Percentiles rank a stretch among this genome's conserved stretches.
phyloP scores from a whole-genome alignment of 2,113 vertebrate species.

The Pongo pygmaeus region DNA sequence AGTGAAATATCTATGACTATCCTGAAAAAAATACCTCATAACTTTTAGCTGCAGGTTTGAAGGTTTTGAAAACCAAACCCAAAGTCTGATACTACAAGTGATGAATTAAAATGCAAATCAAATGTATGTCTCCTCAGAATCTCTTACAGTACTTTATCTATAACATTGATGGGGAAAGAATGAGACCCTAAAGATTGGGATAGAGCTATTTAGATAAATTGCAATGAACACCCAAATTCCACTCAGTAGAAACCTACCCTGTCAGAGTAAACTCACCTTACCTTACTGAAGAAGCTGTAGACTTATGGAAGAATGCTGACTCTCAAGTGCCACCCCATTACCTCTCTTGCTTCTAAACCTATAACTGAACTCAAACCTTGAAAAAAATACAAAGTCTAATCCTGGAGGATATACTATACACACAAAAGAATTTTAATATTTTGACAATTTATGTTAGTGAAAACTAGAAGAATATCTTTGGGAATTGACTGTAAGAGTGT shows the following conservation, averaged over 20 bases:
- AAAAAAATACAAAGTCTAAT: neutral
- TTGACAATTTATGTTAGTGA: neutral
- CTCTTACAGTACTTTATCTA: neutral
- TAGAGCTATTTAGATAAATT: neutral
- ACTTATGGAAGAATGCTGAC: neutral
- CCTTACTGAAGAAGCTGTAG: neutral
- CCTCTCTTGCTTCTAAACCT: neutral
- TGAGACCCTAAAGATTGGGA: neutral
- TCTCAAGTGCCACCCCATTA: neutral
- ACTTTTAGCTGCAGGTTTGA: neutral
- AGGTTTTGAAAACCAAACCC: slow-evolving; percentile 21
- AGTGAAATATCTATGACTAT: neutral
- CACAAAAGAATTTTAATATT: neutral
- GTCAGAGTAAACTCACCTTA: neutral
- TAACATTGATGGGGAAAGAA: neutral
- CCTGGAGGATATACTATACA: neutral
- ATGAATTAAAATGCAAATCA: neutral
- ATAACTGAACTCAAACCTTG: neutral
- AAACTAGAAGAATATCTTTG: neutral
- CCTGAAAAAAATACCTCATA: neutral
- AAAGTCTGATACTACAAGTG: neutral
- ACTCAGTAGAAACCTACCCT: neutral
- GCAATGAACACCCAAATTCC: neutral
- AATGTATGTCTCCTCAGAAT: neutral
- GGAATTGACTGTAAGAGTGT: neutral